These are phyloP conservation scores for Trachurus trachurus DNA, from an alignment of 2,797 vertebrate species.

Conservation along the genomic window DNA sequence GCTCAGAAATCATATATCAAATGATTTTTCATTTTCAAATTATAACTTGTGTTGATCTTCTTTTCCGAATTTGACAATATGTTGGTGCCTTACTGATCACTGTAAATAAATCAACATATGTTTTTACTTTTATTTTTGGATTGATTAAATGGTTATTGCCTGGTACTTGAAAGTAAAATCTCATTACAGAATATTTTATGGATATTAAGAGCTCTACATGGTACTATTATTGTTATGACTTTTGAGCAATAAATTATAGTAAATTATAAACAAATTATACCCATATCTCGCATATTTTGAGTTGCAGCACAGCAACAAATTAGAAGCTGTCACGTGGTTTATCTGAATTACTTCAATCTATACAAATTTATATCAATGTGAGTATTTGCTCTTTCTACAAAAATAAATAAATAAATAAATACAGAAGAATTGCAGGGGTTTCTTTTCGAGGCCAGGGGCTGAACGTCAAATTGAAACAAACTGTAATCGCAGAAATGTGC, in stretches of 20 bases:
- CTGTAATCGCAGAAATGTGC: not conserved
- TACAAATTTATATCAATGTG: not conserved
- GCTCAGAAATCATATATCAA: slow-evolving; percentile 18
- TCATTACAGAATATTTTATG: not conserved
- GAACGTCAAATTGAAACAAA: not conserved
- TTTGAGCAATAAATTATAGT: not conserved
- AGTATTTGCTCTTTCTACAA: not conserved
- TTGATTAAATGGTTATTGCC: not conserved
- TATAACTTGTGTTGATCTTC: too few relatives aligned
- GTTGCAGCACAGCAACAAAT: not conserved
- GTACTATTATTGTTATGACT: too few relatives aligned
- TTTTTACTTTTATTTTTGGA: slow-evolving; percentile 26
- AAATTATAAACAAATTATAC: not conserved
- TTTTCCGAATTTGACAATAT: not conserved
- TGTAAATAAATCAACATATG: slow-evolving; percentile 42
- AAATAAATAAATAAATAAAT: too few relatives aligned
- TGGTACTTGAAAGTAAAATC: slow-evolving; percentile 20
- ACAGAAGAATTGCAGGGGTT: not conserved
- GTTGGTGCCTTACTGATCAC: slow-evolving; percentile 9
- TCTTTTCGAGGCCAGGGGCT: not conserved
- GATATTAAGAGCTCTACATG: not conserved
- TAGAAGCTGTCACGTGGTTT: not conserved
- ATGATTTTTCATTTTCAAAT: too few relatives aligned
- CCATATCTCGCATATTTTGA: not conserved
- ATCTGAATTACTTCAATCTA: not conserved